These are phyloP conservation scores for Dyspetes luteomarginatus DNA, from an alignment of 2,888 invertebrate genomes.

Conservation along the genomic window DNA sequence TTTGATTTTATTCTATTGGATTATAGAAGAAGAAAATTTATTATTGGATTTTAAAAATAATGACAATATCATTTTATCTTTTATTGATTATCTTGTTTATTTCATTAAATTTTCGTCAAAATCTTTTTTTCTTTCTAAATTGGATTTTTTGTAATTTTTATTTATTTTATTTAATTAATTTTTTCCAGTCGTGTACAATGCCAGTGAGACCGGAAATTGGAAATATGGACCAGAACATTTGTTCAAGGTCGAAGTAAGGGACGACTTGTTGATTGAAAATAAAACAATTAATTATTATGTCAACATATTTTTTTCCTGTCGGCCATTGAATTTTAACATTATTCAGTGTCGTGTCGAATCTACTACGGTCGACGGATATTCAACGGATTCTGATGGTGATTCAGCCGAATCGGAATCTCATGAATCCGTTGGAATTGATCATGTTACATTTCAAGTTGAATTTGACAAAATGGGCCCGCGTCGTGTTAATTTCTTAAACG, in stretches of 20 bases:
- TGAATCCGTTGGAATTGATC: background rate
- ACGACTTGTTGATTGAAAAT: background rate
- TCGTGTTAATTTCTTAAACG: background rate
- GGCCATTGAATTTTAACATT: background rate
- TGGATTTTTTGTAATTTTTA: background rate
- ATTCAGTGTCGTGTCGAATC: background rate
- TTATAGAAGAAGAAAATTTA: too few species aligned
- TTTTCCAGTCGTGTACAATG: conserved; percentile 23
- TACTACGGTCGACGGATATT: background rate
- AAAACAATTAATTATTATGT: background rate
- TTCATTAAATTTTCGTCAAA: background rate
- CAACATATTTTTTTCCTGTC: background rate
- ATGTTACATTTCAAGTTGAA: background rate
- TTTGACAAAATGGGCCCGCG: background rate
- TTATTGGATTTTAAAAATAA: too few species aligned
- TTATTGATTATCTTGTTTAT: background rate
- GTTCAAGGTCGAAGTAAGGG: background rate
- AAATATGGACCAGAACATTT: conserved; percentile 41
- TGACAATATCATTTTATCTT: too few species aligned
- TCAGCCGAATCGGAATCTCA: background rate
- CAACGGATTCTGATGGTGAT: background rate
- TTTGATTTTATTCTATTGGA: background rate
- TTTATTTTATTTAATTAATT: background rate
- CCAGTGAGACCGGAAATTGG: conserved; percentile 12
- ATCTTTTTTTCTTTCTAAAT: too few species aligned